These are phyloP conservation scores for Drepana falcataria DNA, from an alignment of 2,888 invertebrate species.

Conservation along the genomic window DNA sequence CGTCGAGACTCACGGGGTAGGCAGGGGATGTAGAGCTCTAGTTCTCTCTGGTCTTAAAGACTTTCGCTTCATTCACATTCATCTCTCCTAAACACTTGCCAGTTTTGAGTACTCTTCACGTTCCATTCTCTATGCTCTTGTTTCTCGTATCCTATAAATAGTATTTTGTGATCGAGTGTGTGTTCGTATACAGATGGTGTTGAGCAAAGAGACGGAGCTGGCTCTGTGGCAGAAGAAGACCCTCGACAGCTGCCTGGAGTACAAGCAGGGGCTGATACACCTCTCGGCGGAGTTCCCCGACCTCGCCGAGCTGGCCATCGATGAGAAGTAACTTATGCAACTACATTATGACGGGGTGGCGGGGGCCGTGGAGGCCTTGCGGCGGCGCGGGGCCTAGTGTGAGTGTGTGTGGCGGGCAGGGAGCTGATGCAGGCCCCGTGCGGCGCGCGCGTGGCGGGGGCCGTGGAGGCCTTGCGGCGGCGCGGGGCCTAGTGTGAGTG, in stretches of 20 bases:
- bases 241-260: constrained; percentile 57
- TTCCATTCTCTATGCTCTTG: too few relatives aligned
- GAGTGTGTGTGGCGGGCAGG: constrained; percentile 8
- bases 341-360: constrained; percentile 29
- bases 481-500: constrained; percentile 5
- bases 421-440: constrained; percentile 7
- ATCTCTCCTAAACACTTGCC: too few relatives aligned
- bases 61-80: too few relatives aligned
- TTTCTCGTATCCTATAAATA: too few relatives aligned
- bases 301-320: constrained; percentile 45
- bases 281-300: constrained; percentile 48
- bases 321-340: constrained; percentile 48
- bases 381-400: constrained; percentile 11
- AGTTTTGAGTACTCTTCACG: too few relatives aligned
- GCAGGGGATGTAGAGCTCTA: too few relatives aligned
- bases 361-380: constrained; percentile 33
- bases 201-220: constrained; percentile 56
- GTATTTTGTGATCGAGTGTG: background rate
- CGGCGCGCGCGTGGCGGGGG: constrained; percentile 21
- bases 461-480: constrained; percentile 32
- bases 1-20: too few relatives aligned
- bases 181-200: constrained; percentile 41
- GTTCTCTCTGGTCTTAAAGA: too few relatives aligned
- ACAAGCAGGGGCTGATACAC: constrained; percentile 60
- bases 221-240: constrained; percentile 63